Conservation (phyloP, 2,797 vertebrate species). For the Microctenopoma steveboyesi region DNA sequence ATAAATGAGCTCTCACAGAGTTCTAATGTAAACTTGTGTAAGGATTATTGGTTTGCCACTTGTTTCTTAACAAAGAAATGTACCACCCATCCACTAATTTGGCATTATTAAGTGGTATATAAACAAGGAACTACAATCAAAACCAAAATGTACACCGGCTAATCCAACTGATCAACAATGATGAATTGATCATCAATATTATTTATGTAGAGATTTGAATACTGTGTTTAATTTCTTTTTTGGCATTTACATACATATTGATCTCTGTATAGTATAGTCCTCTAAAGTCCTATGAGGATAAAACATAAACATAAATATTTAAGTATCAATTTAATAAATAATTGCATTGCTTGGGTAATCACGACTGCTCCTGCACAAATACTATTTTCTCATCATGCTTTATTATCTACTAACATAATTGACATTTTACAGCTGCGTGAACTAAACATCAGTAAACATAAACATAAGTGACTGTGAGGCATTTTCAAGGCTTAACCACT, state of each 20-base stretch:
- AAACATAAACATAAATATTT: slow-evolving; percentile 17
- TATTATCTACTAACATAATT: slow-evolving; percentile 34
- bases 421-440: slow-evolving; percentile 36
- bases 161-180: no score
- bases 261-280: slow-evolving; percentile 1
- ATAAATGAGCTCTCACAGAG: not conserved
- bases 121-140: not conserved
- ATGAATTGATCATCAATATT: no score
- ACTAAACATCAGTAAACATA: slow-evolving; percentile 15
- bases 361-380: slow-evolving; percentile 22
- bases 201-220: no score
- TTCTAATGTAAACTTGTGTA: no score
- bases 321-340: slow-evolving; percentile 27
- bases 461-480: slow-evolving; percentile 12
- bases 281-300: slow-evolving; percentile 7
- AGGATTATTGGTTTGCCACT: no score
- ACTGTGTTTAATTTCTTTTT: not conserved
- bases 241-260: not conserved
- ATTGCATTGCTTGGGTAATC: slow-evolving; percentile 31
- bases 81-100: no score
- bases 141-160: not conserved
- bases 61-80: no score
- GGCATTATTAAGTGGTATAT: not conserved
- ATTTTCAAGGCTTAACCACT: not conserved
- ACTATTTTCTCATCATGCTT: slow-evolving; percentile 40